Evolutionary conservation across 30 jellyfish, hydroid and myxozoan species (phyloP).

Genomic region (Mastigias papua): DNA sequence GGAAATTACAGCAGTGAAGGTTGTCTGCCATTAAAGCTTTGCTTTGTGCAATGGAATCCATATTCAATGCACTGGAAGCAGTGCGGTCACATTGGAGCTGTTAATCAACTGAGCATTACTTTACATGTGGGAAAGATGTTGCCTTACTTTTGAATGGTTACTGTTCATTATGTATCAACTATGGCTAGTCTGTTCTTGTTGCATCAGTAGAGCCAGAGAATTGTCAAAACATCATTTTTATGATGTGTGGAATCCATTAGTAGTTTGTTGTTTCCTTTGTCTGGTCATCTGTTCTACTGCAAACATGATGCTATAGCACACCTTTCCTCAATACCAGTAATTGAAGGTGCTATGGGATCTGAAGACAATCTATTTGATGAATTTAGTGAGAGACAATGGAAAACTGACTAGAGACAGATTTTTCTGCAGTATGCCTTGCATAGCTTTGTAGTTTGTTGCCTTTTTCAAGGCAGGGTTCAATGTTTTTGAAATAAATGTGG

Average conservation of each 20-base stretch:
- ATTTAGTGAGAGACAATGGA: neutral
- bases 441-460: neutral
- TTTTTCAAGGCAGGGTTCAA: neutral
- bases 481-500: neutral
- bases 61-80: too few relatives aligned
- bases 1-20: too few relatives aligned
- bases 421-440: neutral
- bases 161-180: too few relatives aligned
- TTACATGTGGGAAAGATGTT: too few relatives aligned
- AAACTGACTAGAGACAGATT: neutral
- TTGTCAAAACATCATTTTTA: neutral
- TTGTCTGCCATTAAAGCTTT: too few relatives aligned
- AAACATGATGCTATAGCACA: neutral
- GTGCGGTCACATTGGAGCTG: too few relatives aligned
- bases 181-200: too few relatives aligned
- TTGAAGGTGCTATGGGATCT: neutral
- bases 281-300: neutral
- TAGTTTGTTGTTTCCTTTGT: neutral
- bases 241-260: neutral
- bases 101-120: too few relatives aligned
- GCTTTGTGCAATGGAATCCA: too few relatives aligned
- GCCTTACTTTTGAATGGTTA: too few relatives aligned
- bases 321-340: neutral
- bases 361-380: neutral
- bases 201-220: neutral